A percentile compares a stretch with the other conserved stretches of the same genome.
Conservation (phyloP, 2,888 invertebrate species). For the Torymus texanus region DNA sequence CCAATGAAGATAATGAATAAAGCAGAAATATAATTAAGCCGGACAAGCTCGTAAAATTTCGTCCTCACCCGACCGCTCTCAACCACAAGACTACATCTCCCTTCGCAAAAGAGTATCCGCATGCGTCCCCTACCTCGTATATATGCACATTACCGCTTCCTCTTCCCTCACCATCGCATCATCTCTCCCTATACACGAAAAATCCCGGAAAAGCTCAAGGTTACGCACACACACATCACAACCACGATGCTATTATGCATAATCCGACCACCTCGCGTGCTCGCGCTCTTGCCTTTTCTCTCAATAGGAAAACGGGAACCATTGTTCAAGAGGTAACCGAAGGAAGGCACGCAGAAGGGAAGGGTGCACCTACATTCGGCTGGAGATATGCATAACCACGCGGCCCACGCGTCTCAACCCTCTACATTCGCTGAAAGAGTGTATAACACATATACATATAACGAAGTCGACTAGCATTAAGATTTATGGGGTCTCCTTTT, state of each 20-base stretch:
- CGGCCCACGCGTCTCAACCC: neutral
- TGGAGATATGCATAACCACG: conserved; percentile 66
- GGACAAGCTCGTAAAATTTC: neutral
- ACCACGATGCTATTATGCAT: conserved; percentile 31
- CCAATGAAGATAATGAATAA: neutral
- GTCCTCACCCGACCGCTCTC: neutral
- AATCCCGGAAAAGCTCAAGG: conserved; percentile 37
- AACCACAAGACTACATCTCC: too few species aligned
- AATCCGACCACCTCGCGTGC: conserved; percentile 32
- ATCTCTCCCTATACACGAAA: conserved; percentile 11
- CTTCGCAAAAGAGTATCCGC: too few species aligned
- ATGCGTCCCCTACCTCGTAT: too few species aligned
- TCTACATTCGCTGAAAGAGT: too few species aligned
- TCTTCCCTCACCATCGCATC: neutral
- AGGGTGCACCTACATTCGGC: conserved; percentile 56
- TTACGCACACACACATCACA: conserved; percentile 1
- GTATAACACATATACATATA: too few species aligned
- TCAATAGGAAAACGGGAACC: conserved; percentile 31
- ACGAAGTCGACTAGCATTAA: conserved; percentile 66
- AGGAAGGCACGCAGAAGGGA: conserved; percentile 44
- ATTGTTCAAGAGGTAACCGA: conserved; percentile 14
- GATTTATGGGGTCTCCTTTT: conserved; percentile 71
- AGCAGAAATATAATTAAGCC: neutral
- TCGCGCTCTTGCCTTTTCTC: neutral
- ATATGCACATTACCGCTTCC: neutral